Base-by-base conservation (phyloP, 1,140 invertebrate genomes). In the Andrena cerasifolii region DNA sequence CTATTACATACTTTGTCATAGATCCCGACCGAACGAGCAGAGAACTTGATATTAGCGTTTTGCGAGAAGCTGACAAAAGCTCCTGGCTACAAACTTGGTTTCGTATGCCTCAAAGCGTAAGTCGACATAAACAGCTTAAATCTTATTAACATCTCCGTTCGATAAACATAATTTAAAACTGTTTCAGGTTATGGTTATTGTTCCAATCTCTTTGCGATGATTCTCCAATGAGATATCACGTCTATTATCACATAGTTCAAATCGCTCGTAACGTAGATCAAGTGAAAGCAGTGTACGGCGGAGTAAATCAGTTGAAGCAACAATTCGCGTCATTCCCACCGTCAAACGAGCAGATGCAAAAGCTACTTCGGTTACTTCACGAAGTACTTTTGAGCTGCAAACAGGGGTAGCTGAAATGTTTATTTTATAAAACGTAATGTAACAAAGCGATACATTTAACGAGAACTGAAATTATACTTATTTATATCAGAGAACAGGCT, bases 61-160 rank as follows among this genome's bases (percentile, higher is more conserved):
- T 98, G 98, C 93, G 97, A 99, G 91, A 98, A 98, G 92, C 93
- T 99, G 75, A 95, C 95, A n/a, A 98, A 98, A 94, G 96, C 97
- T 33, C 96, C 96, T n/a, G 95, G 95, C 36, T 95, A 95, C 74
- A 97, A 97, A 90, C 93, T 98, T 70, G 96, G 96, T 65, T 91
- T 95, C 71, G 95, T 98, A 51, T 96, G 97, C 83, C 90, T 99
- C 18, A 96, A 97, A 94, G 96, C 98, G 95, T 97, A 95, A 96
- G 96, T 75, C 58, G 66, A 77, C 78, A n/a, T 31, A 36, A 72
- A 24, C 21, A 18, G 7, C 28, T 6, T 10, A 0, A 40, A 58
- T 28, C 21, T 54, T 47, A 28, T 58, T 70, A 76, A 33, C 66
- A 54, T 16, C 49, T 65, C 1, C 24, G 53, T 43, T 63, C 67